phyloP scores from a whole-genome alignment of 1,140 invertebrate genomes.

The Ceratosolen fusciceps region DNA sequence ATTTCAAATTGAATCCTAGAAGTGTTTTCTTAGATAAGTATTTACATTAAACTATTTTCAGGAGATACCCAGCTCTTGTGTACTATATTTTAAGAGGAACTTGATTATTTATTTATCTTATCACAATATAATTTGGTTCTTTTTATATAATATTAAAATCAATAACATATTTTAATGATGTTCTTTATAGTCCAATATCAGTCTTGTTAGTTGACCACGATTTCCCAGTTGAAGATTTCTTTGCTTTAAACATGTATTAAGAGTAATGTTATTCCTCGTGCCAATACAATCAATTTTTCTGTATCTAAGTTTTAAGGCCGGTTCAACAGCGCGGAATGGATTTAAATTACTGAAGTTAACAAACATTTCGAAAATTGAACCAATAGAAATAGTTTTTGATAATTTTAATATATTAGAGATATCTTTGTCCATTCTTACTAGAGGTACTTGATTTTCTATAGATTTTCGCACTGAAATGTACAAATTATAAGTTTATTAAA shows the following conservation, averaged over 20 bases:
- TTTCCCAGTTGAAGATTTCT: conserved; percentile 65
- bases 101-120: conserved; percentile 44
- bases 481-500: conserved; percentile 49
- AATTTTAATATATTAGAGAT: conserved; percentile 70
- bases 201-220: conserved; percentile 68
- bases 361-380: conserved; percentile 78
- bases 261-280: conserved; percentile 53
- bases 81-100: conserved; percentile 39
- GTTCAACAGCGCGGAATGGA: conserved; percentile 81
- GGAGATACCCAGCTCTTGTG: conserved; percentile 43
- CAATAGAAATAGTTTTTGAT: conserved; percentile 56
- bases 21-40: conserved; percentile 42
- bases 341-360: conserved; percentile 75
- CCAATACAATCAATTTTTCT: conserved; percentile 66
- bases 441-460: conserved; percentile 74
- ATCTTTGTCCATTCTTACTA: conserved; percentile 77
- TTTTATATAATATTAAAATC: conserved; percentile 28
- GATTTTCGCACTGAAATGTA: conserved; percentile 75
- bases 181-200: conserved; percentile 67
- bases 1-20: conserved; percentile 35
- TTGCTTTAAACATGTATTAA: conserved; percentile 58
- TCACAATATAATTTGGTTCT: conserved; percentile 40
- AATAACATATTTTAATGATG: conserved; percentile 53
- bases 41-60: conserved; percentile 50
- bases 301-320: conserved; percentile 76